phyloP scores from a whole-genome alignment of 2,113 vertebrate genomes.

The Poeciliopsis turrubarensis region DNA sequence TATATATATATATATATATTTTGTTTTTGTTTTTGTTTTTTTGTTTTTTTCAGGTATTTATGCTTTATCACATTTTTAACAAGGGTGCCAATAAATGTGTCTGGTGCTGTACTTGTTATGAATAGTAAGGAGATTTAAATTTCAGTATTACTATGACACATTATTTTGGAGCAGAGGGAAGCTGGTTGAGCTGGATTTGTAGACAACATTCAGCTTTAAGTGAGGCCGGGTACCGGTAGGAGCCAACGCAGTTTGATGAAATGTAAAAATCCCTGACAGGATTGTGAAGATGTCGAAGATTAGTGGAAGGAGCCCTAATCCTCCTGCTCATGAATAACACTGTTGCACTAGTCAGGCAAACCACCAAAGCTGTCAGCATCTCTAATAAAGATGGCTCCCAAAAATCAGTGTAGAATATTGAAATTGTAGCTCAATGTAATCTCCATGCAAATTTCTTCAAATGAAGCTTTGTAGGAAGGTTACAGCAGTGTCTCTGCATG shows the following conservation, averaged over 20 bases:
- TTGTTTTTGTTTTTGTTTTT: no score
- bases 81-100: background rate
- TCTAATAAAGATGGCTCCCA: conserved; percentile 47
- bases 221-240: background rate
- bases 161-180: conserved; percentile 18
- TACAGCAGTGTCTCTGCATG: conserved; percentile 48
- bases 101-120: no score
- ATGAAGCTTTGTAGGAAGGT: conserved; percentile 39
- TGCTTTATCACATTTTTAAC: background rate
- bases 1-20: no score
- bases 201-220: conserved; percentile 10
- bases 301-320: conserved; percentile 52
- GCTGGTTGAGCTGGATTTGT: conserved; percentile 7
- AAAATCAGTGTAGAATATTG: conserved; percentile 53
- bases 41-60: background rate
- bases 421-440: conserved; percentile 23
- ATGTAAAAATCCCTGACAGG: conserved; percentile 26
- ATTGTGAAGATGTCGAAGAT: conserved; percentile 43
- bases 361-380: conserved; percentile 33
- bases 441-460: conserved; percentile 37
- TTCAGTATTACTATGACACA: conserved; percentile 10
- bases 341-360: conserved; percentile 19
- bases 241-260: conserved; percentile 36
- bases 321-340: conserved; percentile 35
- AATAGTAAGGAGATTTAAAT: conserved; percentile 14